These are phyloP conservation scores for Zoanthus gigantus DNA, from an alignment of 92 coral and sea anemone species.

Conservation along the genomic window DNA sequence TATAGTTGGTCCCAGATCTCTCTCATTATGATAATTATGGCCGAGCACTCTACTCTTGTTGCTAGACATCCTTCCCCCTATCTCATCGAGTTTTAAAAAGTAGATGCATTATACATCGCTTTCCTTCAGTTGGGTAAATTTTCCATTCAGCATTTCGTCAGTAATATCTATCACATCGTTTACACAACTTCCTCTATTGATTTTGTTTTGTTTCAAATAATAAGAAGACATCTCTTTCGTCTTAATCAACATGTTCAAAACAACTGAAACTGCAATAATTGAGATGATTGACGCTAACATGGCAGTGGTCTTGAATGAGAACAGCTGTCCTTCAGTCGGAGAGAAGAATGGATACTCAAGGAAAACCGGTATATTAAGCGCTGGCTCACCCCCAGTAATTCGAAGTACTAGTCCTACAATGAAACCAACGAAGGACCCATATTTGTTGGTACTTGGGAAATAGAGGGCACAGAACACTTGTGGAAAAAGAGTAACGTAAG, in stretches of 20 bases:
- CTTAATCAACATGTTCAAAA: slow-evolving; percentile 62
- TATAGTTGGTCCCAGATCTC: too few relatives aligned
- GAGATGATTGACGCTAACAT: slow-evolving; percentile 79
- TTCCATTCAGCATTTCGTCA: slow-evolving; percentile 27
- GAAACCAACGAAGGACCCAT: slow-evolving; percentile 85
- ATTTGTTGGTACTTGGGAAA: slow-evolving; percentile 80
- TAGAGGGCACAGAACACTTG: slow-evolving; percentile 87
- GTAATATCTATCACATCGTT: slow-evolving; percentile 30
- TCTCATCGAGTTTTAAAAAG: too few relatives aligned
- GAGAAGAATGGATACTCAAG: slow-evolving; percentile 86
- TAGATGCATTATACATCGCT: slow-evolving; percentile 18
- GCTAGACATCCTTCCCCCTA: too few relatives aligned
- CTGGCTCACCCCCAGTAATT: slow-evolving; percentile 79
- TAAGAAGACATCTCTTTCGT: slow-evolving; percentile 61
- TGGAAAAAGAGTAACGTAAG: slow-evolving; percentile 90
- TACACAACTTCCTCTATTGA: slow-evolving; percentile 26
- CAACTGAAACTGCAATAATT: slow-evolving; percentile 74
- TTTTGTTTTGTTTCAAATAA: slow-evolving; percentile 60
- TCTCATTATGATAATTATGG: too few relatives aligned
- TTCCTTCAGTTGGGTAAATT: slow-evolving; percentile 22
- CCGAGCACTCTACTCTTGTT: too few relatives aligned
- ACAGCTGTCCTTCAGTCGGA: slow-evolving; percentile 78
- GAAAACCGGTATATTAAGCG: slow-evolving; percentile 72
- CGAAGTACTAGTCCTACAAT: slow-evolving; percentile 80
- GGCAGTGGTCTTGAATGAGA: slow-evolving; percentile 88